Base-by-base conservation (phyloP, 37 sponge, comb jelly and placozoan species). In the Spongilla lacustris region DNA sequence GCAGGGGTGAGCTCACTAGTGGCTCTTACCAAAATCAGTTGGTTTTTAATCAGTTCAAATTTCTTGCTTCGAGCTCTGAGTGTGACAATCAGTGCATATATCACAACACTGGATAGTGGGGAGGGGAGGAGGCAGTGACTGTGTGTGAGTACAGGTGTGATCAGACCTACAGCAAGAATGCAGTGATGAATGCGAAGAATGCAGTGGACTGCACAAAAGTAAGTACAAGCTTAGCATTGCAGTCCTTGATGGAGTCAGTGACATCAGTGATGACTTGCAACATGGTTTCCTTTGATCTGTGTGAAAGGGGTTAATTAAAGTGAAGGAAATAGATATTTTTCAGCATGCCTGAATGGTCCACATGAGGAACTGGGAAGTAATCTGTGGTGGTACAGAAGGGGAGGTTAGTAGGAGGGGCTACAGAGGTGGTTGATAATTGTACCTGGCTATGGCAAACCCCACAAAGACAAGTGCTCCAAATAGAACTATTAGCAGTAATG, bases 331-430 rank as follows among this genome's bases (percentile, higher is more conserved):
- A 41, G 41, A n/a, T n/a, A n/a, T n/a, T n/a, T n/a, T n/a, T n/a
- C n/a, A n/a, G n/a, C 80, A 27, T 70, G 86, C 91, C 88, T 37
- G 85, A 96, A 96, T 32, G 96, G 96, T 27, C 96, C 93, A 82
- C 96, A 96, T 0, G 69, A 49, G 12, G 6, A 24, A 85, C 91
- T 89, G 25, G 96, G 96, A 37, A 24, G 67, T 5, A 96, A 71
- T 31, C 95, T 95, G 70, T 4, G 46, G 23, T 23, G 87, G 24
- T 35, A 30, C 69, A 36, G 22, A 4, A 30, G 58, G 5, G 69
- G 41, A 9, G 6, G 6, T 3, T 6, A 41, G 41, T 41, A 58
- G 12, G 58, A 8, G 11, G 11, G 1, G 58, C 19, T 17, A 1
- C 58, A 58, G 21, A 19, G 21, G 58, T 9, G 58, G 1, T 58